Evolutionary conservation across 2,888 invertebrate genomes (phyloP).

Genomic region (Amphimallon solstitiale): DNA sequence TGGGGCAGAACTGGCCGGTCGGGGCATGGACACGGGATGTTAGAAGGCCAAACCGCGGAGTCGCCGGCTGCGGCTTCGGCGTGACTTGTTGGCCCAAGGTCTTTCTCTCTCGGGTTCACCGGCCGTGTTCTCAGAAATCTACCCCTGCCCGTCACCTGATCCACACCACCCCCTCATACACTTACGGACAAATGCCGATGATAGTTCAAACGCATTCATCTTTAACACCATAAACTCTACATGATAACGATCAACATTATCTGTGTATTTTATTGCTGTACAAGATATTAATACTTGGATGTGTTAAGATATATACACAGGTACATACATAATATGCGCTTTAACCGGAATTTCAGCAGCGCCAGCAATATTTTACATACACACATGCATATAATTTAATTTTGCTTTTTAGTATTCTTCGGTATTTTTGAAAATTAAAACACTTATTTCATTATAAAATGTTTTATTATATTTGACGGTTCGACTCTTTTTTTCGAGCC

Average conservation of each 20-base stretch:
- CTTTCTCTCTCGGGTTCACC: slow-evolving; percentile 44
- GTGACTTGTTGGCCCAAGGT: slow-evolving; percentile 44
- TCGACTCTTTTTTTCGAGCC: too few relatives aligned
- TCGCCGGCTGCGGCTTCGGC: slow-evolving; percentile 40
- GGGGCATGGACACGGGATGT: slow-evolving; percentile 40
- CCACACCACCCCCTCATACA: slow-evolving; percentile 38
- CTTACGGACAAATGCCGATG: slow-evolving; percentile 11
- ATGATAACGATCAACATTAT: slow-evolving; percentile 27
- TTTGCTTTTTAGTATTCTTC: too few relatives aligned
- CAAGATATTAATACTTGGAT: slow-evolving; percentile 2
- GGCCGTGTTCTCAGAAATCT: slow-evolving; percentile 42
- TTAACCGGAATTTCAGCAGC: too few relatives aligned
- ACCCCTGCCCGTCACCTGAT: slow-evolving; percentile 43
- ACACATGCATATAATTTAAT: too few relatives aligned
- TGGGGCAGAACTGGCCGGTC: slow-evolving; percentile 37
- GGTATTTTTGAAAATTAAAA: too few relatives aligned
- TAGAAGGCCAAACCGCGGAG: slow-evolving; percentile 41
- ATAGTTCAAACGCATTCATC: slow-evolving; percentile 24
- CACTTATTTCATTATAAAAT: too few relatives aligned
- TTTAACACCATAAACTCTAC: slow-evolving; percentile 31
- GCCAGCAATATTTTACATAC: too few relatives aligned
- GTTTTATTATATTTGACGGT: too few relatives aligned
- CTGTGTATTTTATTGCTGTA: neutral
- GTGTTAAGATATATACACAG: neutral
- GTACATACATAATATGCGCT: neutral